Evolutionary conservation across 2,797 vertebrate genomes (phyloP).

Genomic region (Falco biarmicus): DNA sequence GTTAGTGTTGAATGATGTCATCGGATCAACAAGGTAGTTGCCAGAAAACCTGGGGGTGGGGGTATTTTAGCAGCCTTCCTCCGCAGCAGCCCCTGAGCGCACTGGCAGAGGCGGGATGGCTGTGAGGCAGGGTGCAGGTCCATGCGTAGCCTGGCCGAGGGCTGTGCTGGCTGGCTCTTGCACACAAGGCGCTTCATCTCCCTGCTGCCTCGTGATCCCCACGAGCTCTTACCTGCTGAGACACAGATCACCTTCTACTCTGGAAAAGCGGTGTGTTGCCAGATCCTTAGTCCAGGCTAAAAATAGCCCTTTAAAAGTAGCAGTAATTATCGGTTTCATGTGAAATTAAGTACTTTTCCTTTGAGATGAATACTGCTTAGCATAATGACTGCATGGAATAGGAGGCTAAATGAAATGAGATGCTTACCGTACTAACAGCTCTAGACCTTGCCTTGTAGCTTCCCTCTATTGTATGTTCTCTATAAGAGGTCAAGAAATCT

Average conservation of each 20-base stretch:
- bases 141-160: no score
- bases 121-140: not conserved
- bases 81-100: fast-evolving
- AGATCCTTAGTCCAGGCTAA: not conserved
- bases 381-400: not conserved
- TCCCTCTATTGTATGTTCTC: not conserved
- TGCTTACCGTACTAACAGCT: not conserved
- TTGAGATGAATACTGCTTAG: not conserved
- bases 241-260: not conserved
- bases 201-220: not conserved
- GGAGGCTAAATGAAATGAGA: not conserved
- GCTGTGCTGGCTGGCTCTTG: fast-evolving
- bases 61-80: not conserved
- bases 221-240: not conserved
- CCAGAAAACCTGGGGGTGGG: not conserved
- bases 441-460: not conserved
- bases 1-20: not conserved
- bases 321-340: not conserved
- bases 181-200: fast-evolving
- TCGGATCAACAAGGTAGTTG: not conserved
- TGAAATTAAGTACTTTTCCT: not conserved
- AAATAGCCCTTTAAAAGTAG: not conserved
- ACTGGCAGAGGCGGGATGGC: no score
- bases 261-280: not conserved
- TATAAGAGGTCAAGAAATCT: not conserved